Conservation (phyloP, 1,140 invertebrate species). For the Drosophila nebulosa region DNA sequence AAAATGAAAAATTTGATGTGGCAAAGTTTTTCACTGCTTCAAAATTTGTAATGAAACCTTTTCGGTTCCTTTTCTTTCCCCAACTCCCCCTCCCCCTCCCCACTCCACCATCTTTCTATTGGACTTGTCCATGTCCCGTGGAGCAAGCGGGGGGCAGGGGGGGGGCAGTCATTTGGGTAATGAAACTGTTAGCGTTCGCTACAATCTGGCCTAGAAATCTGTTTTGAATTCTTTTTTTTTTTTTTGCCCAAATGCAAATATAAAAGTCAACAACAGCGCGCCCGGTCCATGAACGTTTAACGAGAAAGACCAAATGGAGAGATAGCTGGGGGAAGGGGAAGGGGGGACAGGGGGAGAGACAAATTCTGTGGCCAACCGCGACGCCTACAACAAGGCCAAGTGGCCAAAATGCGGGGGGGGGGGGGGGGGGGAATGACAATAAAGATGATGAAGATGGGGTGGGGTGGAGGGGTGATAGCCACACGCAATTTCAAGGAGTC, state of each 20-base stretch:
- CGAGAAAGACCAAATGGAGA: constrained; percentile 10
- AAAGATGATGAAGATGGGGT: not conserved
- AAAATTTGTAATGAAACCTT: constrained; percentile 57
- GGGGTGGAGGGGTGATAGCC: constrained; percentile 15
- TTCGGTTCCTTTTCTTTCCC: constrained; percentile 5
- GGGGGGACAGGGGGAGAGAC: not conserved
- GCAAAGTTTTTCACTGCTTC: constrained; percentile 51
- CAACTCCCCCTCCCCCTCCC: not conserved
- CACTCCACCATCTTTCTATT: too few relatives aligned
- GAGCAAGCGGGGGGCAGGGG: too few relatives aligned
- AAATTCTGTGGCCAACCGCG: constrained; percentile 25
- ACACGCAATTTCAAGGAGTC: constrained; percentile 61
- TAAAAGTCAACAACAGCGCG: constrained; percentile 22
- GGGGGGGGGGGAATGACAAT: not conserved
- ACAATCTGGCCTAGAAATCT: constrained; percentile 76
- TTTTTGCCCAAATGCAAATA: constrained; percentile 67
- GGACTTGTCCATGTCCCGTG: too few relatives aligned
- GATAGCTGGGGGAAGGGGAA: not conserved
- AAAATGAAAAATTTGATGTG: constrained; percentile 6
- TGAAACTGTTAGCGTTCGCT: constrained; percentile 71
- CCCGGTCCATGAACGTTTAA: constrained; percentile 16
- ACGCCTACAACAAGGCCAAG: not conserved
- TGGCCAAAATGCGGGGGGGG: constrained; percentile 5
- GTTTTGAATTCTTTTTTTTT: constrained; percentile 71
- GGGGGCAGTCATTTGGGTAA: constrained; percentile 75